These are phyloP conservation scores for Leptobrachium ailaonicum DNA, from an alignment of 2,113 vertebrate species.

Conservation along the genomic window DNA sequence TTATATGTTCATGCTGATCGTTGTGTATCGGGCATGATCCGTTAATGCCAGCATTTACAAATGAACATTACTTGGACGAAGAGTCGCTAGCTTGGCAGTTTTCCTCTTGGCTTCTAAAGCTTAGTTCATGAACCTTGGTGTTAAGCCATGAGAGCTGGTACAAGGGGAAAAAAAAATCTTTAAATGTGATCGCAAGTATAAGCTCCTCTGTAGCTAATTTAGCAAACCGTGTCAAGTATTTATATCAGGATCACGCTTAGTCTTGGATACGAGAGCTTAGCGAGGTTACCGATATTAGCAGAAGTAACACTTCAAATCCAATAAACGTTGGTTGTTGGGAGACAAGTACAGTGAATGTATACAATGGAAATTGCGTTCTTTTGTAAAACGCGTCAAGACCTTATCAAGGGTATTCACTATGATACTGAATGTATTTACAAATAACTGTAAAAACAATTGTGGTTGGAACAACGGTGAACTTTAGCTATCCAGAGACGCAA, in stretches of 20 bases:
- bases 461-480: no score
- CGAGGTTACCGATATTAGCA: neutral
- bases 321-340: neutral
- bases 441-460: no score
- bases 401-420: no score
- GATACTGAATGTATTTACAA: no score
- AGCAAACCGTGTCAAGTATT: slow-evolving; percentile 11
- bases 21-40: neutral
- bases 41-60: slow-evolving; percentile 14
- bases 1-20: neutral
- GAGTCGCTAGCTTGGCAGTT: slow-evolving; percentile 8
- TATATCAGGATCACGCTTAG: neutral
- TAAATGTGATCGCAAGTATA: slow-evolving; percentile 13
- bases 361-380: no score
- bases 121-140: slow-evolving; percentile 28
- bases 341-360: neutral
- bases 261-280: neutral
- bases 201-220: slow-evolving; percentile 4
- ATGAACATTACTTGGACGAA: slow-evolving; percentile 25
- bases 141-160: slow-evolving; percentile 9
- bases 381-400: no score
- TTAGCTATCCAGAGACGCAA: no score
- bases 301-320: slow-evolving; percentile 11
- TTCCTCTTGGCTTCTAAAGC: slow-evolving; percentile 24
- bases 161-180: slow-evolving; percentile 19